Conservation (phyloP, 2,888 invertebrate genomes). For the Tuta absoluta region DNA sequence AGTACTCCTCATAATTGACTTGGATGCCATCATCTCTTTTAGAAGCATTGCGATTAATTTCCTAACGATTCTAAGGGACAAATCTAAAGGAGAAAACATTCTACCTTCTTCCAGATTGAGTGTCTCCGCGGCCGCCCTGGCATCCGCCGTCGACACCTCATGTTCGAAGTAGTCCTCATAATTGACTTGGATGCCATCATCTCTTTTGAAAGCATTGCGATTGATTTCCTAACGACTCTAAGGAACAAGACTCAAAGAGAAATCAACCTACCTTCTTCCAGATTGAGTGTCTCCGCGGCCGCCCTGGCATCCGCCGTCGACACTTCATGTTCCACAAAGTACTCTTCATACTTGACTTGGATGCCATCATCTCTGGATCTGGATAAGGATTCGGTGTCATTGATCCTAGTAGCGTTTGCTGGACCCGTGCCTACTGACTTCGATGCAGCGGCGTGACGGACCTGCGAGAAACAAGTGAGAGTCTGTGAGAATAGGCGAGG, state of each 20-base stretch:
- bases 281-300: conserved; percentile 72
- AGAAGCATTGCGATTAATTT: background rate
- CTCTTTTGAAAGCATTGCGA: conserved; percentile 22
- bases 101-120: background rate
- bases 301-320: conserved; percentile 80
- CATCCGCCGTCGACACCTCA: background rate
- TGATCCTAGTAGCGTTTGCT: conserved; percentile 44
- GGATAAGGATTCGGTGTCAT: conserved; percentile 39
- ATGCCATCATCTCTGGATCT: conserved; percentile 39
- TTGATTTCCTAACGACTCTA: no score
- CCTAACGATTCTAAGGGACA: no score
- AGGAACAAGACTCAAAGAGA: no score
- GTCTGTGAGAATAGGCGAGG: no score
- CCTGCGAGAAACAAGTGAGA: conserved; percentile 47
- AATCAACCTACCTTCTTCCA: conserved; percentile 52
- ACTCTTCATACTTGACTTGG: conserved; percentile 78
- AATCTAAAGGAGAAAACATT: no score
- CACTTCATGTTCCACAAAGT: conserved; percentile 84
- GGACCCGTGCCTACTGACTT: conserved; percentile 67
- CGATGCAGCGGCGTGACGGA: conserved; percentile 68
- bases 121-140: background rate
- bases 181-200: conserved; percentile 49
- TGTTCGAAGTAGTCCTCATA: conserved; percentile 48
- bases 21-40: no score
- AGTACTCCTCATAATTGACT: no score